phyloP scores from a whole-genome alignment of 2,113 vertebrate genomes.

The Hipposideros armiger region DNA sequence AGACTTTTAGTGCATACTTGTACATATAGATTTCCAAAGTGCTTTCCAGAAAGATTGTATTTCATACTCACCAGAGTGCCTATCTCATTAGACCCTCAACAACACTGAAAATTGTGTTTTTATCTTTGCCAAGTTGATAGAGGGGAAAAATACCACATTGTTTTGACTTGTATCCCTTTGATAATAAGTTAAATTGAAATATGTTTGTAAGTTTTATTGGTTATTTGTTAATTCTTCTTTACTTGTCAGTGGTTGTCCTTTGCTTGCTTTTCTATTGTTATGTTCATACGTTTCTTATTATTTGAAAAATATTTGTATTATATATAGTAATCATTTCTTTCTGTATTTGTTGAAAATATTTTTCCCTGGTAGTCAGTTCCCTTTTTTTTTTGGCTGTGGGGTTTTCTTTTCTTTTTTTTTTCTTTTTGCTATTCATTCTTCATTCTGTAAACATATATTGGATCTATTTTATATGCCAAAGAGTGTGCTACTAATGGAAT shows the following conservation, averaged over 20 bases:
- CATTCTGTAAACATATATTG: not conserved
- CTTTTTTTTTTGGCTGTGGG: not conserved
- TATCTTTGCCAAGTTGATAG: not conserved
- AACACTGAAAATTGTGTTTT: not conserved
- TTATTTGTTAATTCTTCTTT: conserved; percentile 29
- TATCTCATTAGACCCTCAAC: not conserved
- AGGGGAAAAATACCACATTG: not conserved
- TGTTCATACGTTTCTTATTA: conserved; percentile 19
- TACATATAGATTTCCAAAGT: not conserved
- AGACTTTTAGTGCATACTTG: not conserved
- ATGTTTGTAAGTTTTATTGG: not conserved
- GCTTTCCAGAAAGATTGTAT: not conserved
- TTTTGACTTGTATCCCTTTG: conserved; percentile 20
- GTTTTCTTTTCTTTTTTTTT: not conserved
- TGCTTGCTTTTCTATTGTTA: not conserved
- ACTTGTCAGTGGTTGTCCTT: conserved; percentile 8
- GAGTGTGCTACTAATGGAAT: not conserved
- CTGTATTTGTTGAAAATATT: not conserved
- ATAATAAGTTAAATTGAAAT: conserved; percentile 39
- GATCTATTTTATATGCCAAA: not conserved
- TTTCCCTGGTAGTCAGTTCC: not conserved
- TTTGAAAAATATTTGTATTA: conserved; percentile 6
- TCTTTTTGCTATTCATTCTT: not conserved
- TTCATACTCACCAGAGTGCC: not conserved
- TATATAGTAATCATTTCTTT: not conserved